A percentile compares a stretch with the other conserved stretches of the same genome.
Evolutionary conservation across 2,888 invertebrate genomes (phyloP).

Genomic region (Adineta ricciae): DNA sequence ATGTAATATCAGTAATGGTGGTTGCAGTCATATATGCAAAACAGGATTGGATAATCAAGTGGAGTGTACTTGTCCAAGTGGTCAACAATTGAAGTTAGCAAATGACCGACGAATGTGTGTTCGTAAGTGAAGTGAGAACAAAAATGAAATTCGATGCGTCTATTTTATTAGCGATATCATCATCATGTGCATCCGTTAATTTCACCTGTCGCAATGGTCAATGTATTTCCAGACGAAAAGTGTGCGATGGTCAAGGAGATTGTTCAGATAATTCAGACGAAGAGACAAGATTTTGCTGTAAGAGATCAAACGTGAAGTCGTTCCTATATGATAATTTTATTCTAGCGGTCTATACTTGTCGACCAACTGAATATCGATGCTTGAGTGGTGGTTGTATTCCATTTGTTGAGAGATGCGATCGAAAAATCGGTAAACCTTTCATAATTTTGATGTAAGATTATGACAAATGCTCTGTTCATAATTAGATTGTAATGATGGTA

Average conservation of each 20-base stretch:
- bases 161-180: conserved; percentile 38
- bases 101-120: conserved; percentile 90
- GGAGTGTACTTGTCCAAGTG: conserved; percentile 70
- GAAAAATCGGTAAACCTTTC: neutral
- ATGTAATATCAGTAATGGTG: conserved; percentile 76
- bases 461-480: too few species aligned
- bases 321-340: conserved; percentile 35
- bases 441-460: too few species aligned
- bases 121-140: conserved; percentile 53
- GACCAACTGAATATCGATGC: conserved; percentile 43
- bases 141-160: conserved; percentile 24
- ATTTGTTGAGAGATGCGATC: conserved; percentile 43
- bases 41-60: conserved; percentile 69
- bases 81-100: conserved; percentile 62
- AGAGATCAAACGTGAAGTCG: neutral
- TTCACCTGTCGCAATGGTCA: conserved; percentile 85
- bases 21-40: conserved; percentile 86
- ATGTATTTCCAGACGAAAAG: conserved; percentile 84
- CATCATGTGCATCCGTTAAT: conserved; percentile 54
- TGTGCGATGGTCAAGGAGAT: conserved; percentile 71
- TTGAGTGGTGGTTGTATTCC: conserved; percentile 46
- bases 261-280: conserved; percentile 45
- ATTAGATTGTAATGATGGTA: conserved; percentile 75
- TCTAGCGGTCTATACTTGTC: conserved; percentile 41
- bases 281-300: conserved; percentile 40